Conservation (phyloP, 2,888 invertebrate species). For the Aporophyla nigra region DNA sequence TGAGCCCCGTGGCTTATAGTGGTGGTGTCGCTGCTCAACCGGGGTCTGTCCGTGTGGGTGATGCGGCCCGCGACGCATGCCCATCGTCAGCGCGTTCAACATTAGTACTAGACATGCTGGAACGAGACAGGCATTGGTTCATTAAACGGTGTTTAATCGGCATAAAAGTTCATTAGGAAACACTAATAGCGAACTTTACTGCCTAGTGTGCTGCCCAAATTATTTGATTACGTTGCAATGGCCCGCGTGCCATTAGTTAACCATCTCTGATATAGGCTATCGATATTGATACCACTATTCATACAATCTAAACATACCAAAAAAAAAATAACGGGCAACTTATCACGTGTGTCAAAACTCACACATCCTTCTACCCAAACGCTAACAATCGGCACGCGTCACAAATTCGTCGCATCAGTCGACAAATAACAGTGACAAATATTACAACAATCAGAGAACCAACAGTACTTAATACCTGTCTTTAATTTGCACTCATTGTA, state of each 20-base stretch:
- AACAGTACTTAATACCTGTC: slow-evolving; percentile 82
- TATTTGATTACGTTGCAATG: neutral
- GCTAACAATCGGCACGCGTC: slow-evolving; percentile 72
- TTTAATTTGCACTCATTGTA: slow-evolving; percentile 83
- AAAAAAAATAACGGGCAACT: neutral
- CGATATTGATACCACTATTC: neutral
- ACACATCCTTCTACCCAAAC: neutral
- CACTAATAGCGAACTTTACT: neutral
- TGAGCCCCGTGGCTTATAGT: slow-evolving; percentile 91
- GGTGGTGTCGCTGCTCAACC: slow-evolving; percentile 84
- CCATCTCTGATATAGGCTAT: neutral
- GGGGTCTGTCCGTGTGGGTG: slow-evolving; percentile 85
- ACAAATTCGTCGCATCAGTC: slow-evolving; percentile 71
- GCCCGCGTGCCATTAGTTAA: no score
- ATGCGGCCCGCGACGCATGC: slow-evolving; percentile 84
- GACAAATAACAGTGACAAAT: slow-evolving; percentile 67
- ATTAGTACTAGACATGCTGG: slow-evolving; percentile 80
- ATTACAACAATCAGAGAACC: slow-evolving; percentile 70
- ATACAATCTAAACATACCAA: neutral
- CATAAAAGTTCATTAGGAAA: neutral
- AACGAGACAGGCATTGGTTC: slow-evolving; percentile 30
- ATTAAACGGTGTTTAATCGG: neutral
- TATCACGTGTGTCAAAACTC: slow-evolving; percentile 1
- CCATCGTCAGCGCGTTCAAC: slow-evolving; percentile 71
- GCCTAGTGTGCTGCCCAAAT: neutral